A percentile compares a stretch with the other conserved stretches of the same genome.
Evolutionary conservation across 1,140 invertebrate species (phyloP).

Genomic region (Meloidogyne exigua): DNA sequence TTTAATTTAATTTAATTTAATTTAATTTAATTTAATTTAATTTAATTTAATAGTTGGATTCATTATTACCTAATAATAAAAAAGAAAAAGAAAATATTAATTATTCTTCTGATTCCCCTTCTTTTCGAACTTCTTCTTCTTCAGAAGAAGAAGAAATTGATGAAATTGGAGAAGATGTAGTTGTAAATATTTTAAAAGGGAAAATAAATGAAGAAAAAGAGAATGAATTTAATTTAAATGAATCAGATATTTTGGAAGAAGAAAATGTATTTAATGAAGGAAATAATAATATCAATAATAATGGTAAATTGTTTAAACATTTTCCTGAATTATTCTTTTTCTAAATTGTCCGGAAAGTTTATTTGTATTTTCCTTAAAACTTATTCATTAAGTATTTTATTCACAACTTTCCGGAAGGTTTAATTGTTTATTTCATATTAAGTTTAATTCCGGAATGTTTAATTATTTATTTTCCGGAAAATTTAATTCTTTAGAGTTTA

Average conservation of each 20-base stretch:
- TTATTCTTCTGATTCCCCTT: neutral
- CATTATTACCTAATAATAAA: too few species aligned
- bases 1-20: constrained; percentile 25
- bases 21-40: neutral
- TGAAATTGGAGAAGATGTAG: neutral
- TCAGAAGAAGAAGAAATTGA: neutral
- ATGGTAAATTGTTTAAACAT: too few species aligned
- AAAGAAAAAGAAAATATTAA: too few species aligned
- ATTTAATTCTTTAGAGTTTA: too few species aligned
- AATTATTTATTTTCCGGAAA: too few species aligned
- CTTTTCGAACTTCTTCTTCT: neutral
- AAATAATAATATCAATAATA: neutral
- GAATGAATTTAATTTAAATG: constrained; percentile 1
- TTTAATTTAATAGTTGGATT: neutral
- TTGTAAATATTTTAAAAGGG: neutral
- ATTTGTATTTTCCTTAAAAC: too few species aligned
- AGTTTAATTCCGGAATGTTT: too few species aligned
- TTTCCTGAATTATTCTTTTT: too few species aligned
- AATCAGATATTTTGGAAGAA: neutral
- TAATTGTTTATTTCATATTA: too few species aligned
- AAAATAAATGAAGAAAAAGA: neutral
- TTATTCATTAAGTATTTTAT: too few species aligned
- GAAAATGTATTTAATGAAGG: neutral
- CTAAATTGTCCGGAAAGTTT: too few species aligned
- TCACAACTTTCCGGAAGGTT: too few species aligned